Evolutionary conservation across 2,797 vertebrate species (phyloP).

Genomic region (Saxicola maurus): DNA sequence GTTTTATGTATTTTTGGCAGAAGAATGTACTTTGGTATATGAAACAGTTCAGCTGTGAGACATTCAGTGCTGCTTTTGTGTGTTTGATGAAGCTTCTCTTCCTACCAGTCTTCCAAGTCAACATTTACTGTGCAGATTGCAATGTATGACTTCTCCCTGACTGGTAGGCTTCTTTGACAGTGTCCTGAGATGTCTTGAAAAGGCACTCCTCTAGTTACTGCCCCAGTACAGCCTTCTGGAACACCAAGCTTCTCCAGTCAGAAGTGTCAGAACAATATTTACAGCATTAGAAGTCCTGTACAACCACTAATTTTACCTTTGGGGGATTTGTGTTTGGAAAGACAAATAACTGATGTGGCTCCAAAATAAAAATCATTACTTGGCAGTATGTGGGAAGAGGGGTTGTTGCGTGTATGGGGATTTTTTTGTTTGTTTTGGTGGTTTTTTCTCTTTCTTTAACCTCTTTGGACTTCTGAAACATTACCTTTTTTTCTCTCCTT

Average conservation of each 20-base stretch:
- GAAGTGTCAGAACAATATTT: neutral
- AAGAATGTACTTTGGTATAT: neutral
- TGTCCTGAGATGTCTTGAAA: neutral
- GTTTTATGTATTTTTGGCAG: slow-evolving; percentile 4
- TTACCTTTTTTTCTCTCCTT: neutral
- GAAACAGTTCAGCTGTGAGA: slow-evolving; percentile 5
- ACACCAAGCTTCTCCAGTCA: neutral
- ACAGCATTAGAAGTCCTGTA: neutral
- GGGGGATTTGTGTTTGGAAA: slow-evolving; percentile 7
- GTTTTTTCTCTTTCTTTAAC: neutral
- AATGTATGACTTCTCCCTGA: neutral
- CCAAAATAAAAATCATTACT: neutral
- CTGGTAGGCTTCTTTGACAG: neutral
- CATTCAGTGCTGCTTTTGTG: neutral
- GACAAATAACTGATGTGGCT: neutral
- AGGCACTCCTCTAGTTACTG: neutral
- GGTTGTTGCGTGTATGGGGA: rapidly evolving
- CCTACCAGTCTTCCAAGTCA: neutral
- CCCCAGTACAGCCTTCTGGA: neutral
- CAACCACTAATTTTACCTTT: neutral
- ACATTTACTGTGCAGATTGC: neutral
- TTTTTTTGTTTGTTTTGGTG: neutral
- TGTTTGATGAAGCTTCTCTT: neutral
- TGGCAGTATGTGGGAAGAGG: neutral
- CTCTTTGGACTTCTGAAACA: neutral